Evolutionary conservation across 2,888 invertebrate species (phyloP).

Genomic region (Pachliopta kotzebuea): DNA sequence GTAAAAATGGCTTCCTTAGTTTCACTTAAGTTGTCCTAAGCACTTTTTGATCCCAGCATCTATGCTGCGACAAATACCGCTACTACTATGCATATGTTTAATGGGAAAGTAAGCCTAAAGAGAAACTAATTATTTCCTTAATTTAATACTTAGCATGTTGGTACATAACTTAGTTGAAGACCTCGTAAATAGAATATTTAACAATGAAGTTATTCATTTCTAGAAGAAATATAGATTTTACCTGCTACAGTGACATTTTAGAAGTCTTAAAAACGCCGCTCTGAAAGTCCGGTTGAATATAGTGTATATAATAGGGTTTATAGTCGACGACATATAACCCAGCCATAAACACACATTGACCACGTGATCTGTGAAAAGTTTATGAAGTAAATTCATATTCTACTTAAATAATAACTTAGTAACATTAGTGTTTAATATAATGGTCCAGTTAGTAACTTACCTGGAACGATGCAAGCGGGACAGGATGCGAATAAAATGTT

Average conservation of each 20-base stretch:
- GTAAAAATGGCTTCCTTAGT: too few relatives aligned
- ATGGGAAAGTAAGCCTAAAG: too few relatives aligned
- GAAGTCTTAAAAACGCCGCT: constrained; percentile 88
- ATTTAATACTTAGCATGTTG: too few relatives aligned
- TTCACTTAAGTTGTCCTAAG: too few relatives aligned
- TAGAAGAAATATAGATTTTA: constrained; percentile 43
- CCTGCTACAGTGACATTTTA: constrained; percentile 89
- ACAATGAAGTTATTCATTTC: background rate
- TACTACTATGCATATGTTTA: too few relatives aligned
- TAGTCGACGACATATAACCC: constrained; percentile 94
- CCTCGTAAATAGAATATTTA: background rate
- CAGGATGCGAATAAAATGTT: constrained; percentile 94
- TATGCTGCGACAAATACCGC: too few relatives aligned
- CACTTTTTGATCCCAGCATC: too few relatives aligned
- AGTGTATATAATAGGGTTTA: constrained; percentile 97
- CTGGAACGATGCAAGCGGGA: constrained; percentile 88
- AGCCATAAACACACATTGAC: constrained; percentile 94
- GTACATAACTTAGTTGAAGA: too few relatives aligned
- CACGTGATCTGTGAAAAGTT: constrained; percentile 77
- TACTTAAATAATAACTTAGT: background rate
- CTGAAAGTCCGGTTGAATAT: constrained; percentile 95
- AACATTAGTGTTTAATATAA: background rate
- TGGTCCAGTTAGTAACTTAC: constrained; percentile 42
- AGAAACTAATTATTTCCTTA: too few relatives aligned
- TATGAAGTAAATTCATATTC: background rate